Evolutionary conservation across 2,113 vertebrate genomes (phyloP).

Genomic region (Eptatretus burgeri): DNA sequence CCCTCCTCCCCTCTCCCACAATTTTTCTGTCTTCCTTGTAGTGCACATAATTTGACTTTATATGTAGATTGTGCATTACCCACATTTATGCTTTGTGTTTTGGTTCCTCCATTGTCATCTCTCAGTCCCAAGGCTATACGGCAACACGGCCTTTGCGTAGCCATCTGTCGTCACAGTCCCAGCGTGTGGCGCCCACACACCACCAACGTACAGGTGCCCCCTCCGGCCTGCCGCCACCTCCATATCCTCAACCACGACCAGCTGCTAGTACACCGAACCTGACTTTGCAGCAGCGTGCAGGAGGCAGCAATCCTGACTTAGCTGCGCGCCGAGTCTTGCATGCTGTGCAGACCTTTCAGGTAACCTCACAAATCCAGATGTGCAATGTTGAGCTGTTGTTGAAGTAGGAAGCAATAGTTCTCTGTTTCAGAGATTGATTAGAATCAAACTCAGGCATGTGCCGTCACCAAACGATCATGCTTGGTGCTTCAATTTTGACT

Average conservation of each 20-base stretch:
- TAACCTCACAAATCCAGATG: neutral
- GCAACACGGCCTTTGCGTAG: slow-evolving; percentile 37
- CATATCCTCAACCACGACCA: slow-evolving; percentile 51
- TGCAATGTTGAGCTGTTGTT: too few relatives aligned
- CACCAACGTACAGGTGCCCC: neutral
- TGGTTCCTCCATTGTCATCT: slow-evolving; percentile 36
- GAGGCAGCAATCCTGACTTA: slow-evolving; percentile 61
- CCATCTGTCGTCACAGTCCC: slow-evolving; percentile 22
- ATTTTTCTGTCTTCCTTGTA: too few relatives aligned
- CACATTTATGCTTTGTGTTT: slow-evolving; percentile 13
- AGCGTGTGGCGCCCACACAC: neutral
- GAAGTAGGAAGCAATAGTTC: too few relatives aligned
- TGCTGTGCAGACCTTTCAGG: slow-evolving; percentile 59
- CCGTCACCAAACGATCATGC: too few relatives aligned
- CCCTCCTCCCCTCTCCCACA: too few relatives aligned
- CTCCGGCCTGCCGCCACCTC: slow-evolving; percentile 36
- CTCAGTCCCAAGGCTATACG: slow-evolving; percentile 27
- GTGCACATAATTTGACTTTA: too few relatives aligned
- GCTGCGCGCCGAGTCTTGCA: slow-evolving; percentile 75
- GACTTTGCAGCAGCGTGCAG: slow-evolving; percentile 51
- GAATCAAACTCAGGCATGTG: too few relatives aligned
- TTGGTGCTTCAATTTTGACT: too few relatives aligned
- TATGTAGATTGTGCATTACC: slow-evolving; percentile 8
- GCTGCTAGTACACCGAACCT: slow-evolving; percentile 80
- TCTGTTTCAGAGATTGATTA: too few relatives aligned